phyloP scores from a whole-genome alignment of 1,140 invertebrate genomes.

The Bombus difficillimus region DNA sequence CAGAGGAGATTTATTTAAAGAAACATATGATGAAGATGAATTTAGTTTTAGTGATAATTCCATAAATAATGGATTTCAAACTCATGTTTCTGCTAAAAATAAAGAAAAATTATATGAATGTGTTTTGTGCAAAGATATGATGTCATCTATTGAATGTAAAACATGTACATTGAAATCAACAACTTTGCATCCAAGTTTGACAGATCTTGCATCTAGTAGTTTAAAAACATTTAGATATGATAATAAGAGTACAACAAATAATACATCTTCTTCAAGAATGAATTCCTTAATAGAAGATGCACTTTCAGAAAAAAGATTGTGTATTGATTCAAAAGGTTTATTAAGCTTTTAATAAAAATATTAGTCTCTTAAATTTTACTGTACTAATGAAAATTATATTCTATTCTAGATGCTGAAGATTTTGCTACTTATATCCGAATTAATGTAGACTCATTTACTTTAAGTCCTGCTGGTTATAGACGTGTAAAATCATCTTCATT shows the following conservation, averaged over 20 bases:
- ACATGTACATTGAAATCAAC: slow-evolving; percentile 72
- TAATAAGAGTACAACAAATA: slow-evolving; percentile 8
- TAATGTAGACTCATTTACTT: slow-evolving; percentile 70
- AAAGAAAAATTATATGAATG: slow-evolving; percentile 69
- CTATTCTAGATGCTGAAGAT: slow-evolving; percentile 62
- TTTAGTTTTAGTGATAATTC: slow-evolving; percentile 58
- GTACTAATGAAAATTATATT: slow-evolving; percentile 14
- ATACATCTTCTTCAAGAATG: background rate
- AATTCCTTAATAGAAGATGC: slow-evolving; percentile 17
- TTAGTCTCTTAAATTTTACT: background rate
- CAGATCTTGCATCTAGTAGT: slow-evolving; percentile 60
- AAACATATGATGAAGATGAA: slow-evolving; percentile 69
- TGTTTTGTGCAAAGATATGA: slow-evolving; percentile 72
- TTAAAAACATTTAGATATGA: background rate
- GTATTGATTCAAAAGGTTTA: slow-evolving; percentile 33
- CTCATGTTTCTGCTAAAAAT: slow-evolving; percentile 49
- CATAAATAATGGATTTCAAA: slow-evolving; percentile 48
- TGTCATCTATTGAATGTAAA: slow-evolving; percentile 68
- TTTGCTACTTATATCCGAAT: slow-evolving; percentile 73
- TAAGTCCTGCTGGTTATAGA: slow-evolving; percentile 76
- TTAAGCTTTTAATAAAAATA: slow-evolving; percentile 1
- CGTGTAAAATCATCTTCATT: slow-evolving; percentile 75
- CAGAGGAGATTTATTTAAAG: slow-evolving; percentile 71
- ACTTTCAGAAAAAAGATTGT: background rate
- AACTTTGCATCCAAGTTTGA: slow-evolving; percentile 70